Base-by-base conservation (phyloP, 2,888 invertebrate species). In the Antitype chi region DNA sequence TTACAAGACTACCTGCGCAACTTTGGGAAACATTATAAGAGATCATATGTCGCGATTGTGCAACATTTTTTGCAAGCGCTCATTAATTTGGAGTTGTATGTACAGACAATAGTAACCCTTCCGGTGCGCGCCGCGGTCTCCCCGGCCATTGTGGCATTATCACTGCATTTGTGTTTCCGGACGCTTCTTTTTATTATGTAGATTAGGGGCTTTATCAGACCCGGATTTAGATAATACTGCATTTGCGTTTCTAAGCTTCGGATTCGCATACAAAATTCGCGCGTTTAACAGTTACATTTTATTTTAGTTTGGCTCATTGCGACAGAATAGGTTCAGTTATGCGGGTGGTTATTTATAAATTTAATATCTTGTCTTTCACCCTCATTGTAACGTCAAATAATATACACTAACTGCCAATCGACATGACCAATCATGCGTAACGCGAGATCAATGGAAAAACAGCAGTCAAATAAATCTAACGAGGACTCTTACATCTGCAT, bases 381-480 rank as follows among this genome's bases (percentile, higher is more conserved):
- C 89, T 85, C 85, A 86, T 72, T 76, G 70, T 62, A 84, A 73
- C 84, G 88, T 92, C 85, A 89, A 92, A 94, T 93, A 95, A 95
- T 92, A 92, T 89, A 91, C 93, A 93, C 94, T 96, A 96, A 96
- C 96, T 94, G 94, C 93, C 95, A 93, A 95, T 95, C 91, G 96
- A 96, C 96, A 95, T 93, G 94, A 95, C 95, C 96, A 93, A 96
- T 96, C 95, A 96, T 93, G 95, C 95, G 95, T 94, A 93, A 94
- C 94, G 91, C 82, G 90, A 90, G 89, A 94, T 95, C 94, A 94
- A 95, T 95, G 92, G 92, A 92, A 94, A 95, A 96, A 96, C 95
- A 95, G 93, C 95, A 96, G 95, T 95, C 95, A 94, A 95, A 96
- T 96, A 96, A 96, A 96, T 96, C 95, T 96, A 96, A 96, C 96